Evolutionary conservation across 2,113 vertebrate genomes (phyloP), one percentile per base, ranked within the genome.

Genomic region (Brachyistius frenatus): DNA sequence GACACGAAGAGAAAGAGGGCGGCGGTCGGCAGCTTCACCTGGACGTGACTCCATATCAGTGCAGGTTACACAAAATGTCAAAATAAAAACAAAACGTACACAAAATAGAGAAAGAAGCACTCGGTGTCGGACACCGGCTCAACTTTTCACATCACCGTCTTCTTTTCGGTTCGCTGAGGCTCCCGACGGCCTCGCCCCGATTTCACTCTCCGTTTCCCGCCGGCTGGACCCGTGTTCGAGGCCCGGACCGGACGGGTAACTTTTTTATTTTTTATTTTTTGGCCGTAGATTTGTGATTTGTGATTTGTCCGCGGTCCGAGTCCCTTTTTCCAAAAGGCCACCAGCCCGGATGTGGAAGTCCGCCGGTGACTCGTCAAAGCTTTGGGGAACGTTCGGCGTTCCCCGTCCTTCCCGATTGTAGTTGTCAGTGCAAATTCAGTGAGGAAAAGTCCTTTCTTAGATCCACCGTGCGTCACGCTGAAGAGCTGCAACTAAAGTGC

Each of bases 351-450:
- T 2, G 1, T 46, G 64, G 41, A 66, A 23, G 49, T 74, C 60
- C 64, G 37, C 64, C 63, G 80, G 76, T 66, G 65, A 70, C 57
- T 32, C 80, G 66, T 86, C 49, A 7, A 67, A 23, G 56, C 33
- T 37, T 56, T 52, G 57, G 70, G 33, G 49, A 33, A 37, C 36
- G 11, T 9, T 0, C 7, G 5, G 14, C 47, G 14, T 53, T 23
- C 23, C 62, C 49, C 0, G 3, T 32, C 15, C 61, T 68, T 74
- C 84, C 63, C 4, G 1, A 4, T 64, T 56, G 64, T 53, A 49
- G 5, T 78, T 87, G 77, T 93, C 89, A 93, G 96, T 97, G 95
- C 95, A 96, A 96, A 95, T 88, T 23, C 73, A 63, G 92, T 93
- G 76, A 93, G 93, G 23, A 94, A 94, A 72, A 71, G 86, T 78